A percentile compares a stretch with the other conserved stretches of the same genome.
Evolutionary conservation across 2,113 vertebrate species (phyloP).

Genomic region (Aepyceros melampus): DNA sequence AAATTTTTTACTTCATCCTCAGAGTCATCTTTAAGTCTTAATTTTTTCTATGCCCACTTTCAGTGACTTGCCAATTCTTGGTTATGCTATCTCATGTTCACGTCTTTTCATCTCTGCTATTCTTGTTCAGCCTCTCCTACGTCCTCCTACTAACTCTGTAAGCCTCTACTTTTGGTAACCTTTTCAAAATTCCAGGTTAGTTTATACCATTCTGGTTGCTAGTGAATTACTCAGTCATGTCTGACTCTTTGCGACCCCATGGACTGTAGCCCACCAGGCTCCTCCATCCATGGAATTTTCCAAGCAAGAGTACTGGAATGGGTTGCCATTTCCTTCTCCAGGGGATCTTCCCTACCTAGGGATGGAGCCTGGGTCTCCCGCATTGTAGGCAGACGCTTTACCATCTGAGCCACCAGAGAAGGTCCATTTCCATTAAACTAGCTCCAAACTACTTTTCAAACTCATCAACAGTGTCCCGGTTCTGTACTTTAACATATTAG

Average conservation of each 20-base stretch:
- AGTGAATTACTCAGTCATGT: no score
- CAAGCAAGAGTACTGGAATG: no score
- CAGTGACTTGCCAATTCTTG: neutral
- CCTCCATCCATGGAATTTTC: no score
- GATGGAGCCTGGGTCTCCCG: no score
- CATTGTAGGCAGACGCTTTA: no score
- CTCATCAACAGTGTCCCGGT: neutral
- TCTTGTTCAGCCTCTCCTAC: neutral
- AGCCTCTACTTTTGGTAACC: neutral
- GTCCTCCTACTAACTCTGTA: neutral
- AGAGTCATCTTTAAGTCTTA: neutral
- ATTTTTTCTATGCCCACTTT: neutral
- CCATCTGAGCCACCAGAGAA: no score
- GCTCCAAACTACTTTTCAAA: neutral
- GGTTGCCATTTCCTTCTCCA: no score
- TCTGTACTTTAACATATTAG: neutral
- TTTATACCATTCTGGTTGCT: neutral
- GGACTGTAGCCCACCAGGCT: no score
- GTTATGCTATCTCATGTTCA: neutral
- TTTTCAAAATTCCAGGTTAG: neutral
- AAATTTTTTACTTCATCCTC: neutral
- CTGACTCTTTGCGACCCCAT: no score
- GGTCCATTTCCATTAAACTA: neutral
- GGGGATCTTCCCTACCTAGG: no score
- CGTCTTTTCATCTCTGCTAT: neutral